Percentiles rank a stretch among this genome's conserved stretches.
Evolutionary conservation across 2,888 invertebrate genomes (phyloP).

Genomic region (Anthrax anthrax): DNA sequence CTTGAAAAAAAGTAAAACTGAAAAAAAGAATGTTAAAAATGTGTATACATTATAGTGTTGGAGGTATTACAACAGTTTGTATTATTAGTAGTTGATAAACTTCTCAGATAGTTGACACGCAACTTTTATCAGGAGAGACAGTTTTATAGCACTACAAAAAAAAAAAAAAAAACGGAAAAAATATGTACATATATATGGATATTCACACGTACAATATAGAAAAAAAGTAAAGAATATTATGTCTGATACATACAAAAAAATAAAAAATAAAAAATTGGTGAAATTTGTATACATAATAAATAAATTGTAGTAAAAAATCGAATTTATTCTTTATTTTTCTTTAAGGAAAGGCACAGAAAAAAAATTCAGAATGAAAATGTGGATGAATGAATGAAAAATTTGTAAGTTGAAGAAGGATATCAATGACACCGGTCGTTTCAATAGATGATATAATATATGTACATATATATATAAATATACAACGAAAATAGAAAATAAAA

Average conservation of each 20-base stretch:
- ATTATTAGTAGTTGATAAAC: constrained; percentile 3
- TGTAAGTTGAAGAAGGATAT: not conserved
- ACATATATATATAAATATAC: too few relatives aligned
- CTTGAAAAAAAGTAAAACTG: not conserved
- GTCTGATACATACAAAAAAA: not conserved
- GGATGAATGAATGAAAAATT: not conserved
- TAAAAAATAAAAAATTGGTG: not conserved
- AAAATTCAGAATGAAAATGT: not conserved
- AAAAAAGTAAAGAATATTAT: not conserved
- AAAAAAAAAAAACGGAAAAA: not conserved
- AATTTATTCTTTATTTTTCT: too few relatives aligned
- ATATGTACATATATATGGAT: too few relatives aligned
- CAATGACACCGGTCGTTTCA: not conserved
- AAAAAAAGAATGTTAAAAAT: not conserved
- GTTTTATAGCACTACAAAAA: not conserved
- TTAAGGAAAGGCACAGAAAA: not conserved
- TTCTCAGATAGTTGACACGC: constrained; percentile 3
- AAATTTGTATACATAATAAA: not conserved
- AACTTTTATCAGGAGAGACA: constrained; percentile 2
- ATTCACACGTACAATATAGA: not conserved
- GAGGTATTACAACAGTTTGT: not conserved
- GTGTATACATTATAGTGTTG: not conserved
- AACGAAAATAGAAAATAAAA: not conserved
- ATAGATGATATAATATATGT: too few relatives aligned
- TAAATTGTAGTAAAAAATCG: not conserved